Percentiles rank a stretch among this genome's conserved stretches.
These are phyloP conservation scores for Pandemis cinnamomeana DNA, from an alignment of 2,888 invertebrate species.

Conservation along the genomic window DNA sequence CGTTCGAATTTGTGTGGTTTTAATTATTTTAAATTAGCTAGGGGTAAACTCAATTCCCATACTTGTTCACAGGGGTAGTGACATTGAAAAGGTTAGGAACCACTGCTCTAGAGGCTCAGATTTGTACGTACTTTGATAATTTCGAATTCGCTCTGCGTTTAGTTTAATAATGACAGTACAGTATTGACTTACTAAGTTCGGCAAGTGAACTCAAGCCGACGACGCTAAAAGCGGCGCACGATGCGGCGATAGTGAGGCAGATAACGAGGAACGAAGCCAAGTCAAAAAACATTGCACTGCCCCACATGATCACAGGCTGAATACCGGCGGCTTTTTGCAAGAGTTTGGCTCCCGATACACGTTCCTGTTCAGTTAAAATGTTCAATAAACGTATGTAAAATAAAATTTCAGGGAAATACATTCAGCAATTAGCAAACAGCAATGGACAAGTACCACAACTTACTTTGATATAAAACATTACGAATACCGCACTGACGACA, in stretches of 20 bases:
- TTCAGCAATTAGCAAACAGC: no score
- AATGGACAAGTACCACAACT: neutral
- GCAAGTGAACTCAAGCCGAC: conserved; percentile 81
- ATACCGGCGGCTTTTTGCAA: conserved; percentile 90
- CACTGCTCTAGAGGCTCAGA: no score
- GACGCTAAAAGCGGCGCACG: conserved; percentile 87
- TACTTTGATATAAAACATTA: conserved; percentile 84
- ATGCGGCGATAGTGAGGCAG: conserved; percentile 82
- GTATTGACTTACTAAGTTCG: conserved; percentile 77
- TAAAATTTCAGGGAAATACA: no score
- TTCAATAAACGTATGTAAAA: no score
- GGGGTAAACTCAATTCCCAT: no score
- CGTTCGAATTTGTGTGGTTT: no score
- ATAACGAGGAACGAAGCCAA: conserved; percentile 86
- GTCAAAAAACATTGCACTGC: conserved; percentile 87
- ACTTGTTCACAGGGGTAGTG: no score
- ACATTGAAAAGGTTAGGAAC: no score
- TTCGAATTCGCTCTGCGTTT: no score
- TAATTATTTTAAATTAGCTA: no score
- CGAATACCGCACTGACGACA: conserved; percentile 87
- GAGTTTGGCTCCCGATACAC: conserved; percentile 87
- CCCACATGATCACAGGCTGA: conserved; percentile 88
- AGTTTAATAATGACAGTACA: no score
- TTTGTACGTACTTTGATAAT: no score
- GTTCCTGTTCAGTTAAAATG: conserved; percentile 71